These are phyloP conservation scores for Dendrocopos noguchii DNA, from an alignment of 2,113 vertebrate genomes.

Conservation along the genomic window DNA sequence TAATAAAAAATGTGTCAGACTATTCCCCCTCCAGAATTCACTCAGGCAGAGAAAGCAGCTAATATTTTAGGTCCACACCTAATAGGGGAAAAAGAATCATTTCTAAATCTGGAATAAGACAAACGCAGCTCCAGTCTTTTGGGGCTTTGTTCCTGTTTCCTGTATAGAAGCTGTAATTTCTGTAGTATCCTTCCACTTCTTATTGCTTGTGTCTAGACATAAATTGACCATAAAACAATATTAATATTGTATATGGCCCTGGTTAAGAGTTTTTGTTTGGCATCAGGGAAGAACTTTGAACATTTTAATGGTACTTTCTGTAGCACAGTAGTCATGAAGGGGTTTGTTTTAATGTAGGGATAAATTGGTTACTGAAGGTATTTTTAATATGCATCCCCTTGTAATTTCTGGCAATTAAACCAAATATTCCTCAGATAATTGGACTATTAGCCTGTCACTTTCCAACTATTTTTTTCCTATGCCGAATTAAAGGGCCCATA, in stretches of 20 bases:
- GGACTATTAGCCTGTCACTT: conserved; percentile 34
- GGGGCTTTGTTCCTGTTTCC: conserved; percentile 45
- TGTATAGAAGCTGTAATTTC: conserved; percentile 31
- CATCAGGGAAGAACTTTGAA: conserved; percentile 46
- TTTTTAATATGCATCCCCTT: conserved; percentile 47
- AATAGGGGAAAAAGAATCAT: conserved; percentile 11
- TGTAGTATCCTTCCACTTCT: conserved; percentile 24
- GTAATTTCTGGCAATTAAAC: conserved; percentile 58
- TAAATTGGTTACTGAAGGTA: conserved; percentile 34
- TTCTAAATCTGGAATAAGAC: conserved; percentile 45
- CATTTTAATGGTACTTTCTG: conserved; percentile 54
- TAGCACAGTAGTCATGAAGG: conserved; percentile 38
- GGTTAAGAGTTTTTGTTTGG: conserved; percentile 54
- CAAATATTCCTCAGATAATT: conserved; percentile 53
- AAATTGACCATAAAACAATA: conserved; percentile 50
- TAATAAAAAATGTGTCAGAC: conserved; percentile 15
- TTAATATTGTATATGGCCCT: conserved; percentile 51
- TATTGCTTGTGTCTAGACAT: conserved; percentile 41
- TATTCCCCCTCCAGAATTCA: not conserved
- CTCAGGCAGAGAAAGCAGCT: conserved; percentile 26
- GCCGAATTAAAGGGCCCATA: conserved; percentile 48
- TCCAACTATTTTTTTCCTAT: conserved; percentile 9
- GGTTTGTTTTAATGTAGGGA: conserved; percentile 45
- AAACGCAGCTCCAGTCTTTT: not conserved
- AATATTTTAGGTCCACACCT: conserved; percentile 23